Conservation (phyloP, 2,797 vertebrate species). For the Gymnoscopelus microlampas region DNA sequence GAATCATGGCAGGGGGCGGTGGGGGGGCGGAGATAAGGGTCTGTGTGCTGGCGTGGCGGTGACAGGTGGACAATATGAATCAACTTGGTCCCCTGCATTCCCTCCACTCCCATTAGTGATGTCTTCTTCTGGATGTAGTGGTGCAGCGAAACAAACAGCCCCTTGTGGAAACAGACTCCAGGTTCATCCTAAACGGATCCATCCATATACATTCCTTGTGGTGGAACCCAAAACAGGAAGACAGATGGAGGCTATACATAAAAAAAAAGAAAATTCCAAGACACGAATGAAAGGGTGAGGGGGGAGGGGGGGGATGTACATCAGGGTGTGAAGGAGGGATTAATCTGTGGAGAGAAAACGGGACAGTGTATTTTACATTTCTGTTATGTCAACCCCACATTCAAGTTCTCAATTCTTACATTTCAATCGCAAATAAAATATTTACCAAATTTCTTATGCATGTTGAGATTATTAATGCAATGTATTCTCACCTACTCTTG, state of each 20-base stretch:
- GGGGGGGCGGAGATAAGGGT: constrained; percentile 44
- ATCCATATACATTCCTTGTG: constrained; percentile 70
- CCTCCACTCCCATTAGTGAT: constrained; percentile 59
- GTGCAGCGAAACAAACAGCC: constrained; percentile 66
- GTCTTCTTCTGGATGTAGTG: constrained; percentile 68
- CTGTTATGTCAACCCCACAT: too few relatives aligned
- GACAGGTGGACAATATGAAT: constrained; percentile 57
- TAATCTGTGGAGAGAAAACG: constrained; percentile 60
- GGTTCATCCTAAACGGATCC: constrained; percentile 72
- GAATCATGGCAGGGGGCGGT: constrained; percentile 58
- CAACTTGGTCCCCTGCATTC: constrained; percentile 68
- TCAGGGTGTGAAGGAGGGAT: constrained; percentile 62
- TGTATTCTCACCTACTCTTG: too few relatives aligned
- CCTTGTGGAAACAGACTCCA: constrained; percentile 60
- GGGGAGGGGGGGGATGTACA: constrained; percentile 30
- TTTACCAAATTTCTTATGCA: too few relatives aligned
- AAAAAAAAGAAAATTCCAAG: constrained; percentile 60
- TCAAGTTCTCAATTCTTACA: too few relatives aligned
- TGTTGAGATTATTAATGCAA: too few relatives aligned
- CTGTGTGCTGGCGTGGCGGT: constrained; percentile 66
- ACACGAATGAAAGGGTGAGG: constrained; percentile 80
- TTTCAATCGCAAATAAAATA: too few relatives aligned
- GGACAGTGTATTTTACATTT: too few relatives aligned
- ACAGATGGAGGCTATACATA: constrained; percentile 79
- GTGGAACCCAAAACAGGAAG: constrained; percentile 72